These are phyloP conservation scores for Coptotermes formosanus DNA, from an alignment of 1,140 invertebrate species.

Conservation along the genomic window DNA sequence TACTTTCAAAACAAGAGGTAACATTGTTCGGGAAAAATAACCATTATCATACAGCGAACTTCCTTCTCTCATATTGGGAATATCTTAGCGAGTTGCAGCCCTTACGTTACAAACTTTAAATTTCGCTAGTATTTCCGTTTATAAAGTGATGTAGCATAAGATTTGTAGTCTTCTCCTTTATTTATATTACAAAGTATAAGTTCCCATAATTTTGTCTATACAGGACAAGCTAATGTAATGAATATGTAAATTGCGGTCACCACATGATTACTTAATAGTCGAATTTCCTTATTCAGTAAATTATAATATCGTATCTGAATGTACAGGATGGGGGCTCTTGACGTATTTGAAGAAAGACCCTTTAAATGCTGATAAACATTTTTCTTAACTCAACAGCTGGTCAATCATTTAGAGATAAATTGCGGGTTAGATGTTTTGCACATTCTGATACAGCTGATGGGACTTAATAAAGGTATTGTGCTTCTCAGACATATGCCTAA, in stretches of 20 bases:
- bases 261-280: no score
- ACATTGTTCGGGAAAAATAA: no score
- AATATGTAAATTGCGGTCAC: slow-evolving; percentile 3
- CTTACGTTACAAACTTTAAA: no score
- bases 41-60: no score
- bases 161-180: no score
- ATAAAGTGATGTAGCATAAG: no score
- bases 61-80: no score
- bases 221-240: neutral
- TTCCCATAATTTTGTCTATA: neutral
- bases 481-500: neutral
- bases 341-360: neutral
- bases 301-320: neutral
- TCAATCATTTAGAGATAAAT: neutral
- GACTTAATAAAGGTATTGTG: neutral
- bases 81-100: no score
- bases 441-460: neutral
- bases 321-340: neutral
- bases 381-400: slow-evolving; percentile 1
- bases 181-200: neutral
- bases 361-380: neutral
- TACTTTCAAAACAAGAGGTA: no score
- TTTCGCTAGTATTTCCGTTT: no score
- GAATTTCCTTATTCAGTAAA: neutral
- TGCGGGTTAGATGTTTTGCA: slow-evolving; percentile 5